Evolutionary conservation across 2,113 vertebrate species (phyloP), one percentile per base, ranked within the genome.

Genomic region (Sylvia atricapilla): DNA sequence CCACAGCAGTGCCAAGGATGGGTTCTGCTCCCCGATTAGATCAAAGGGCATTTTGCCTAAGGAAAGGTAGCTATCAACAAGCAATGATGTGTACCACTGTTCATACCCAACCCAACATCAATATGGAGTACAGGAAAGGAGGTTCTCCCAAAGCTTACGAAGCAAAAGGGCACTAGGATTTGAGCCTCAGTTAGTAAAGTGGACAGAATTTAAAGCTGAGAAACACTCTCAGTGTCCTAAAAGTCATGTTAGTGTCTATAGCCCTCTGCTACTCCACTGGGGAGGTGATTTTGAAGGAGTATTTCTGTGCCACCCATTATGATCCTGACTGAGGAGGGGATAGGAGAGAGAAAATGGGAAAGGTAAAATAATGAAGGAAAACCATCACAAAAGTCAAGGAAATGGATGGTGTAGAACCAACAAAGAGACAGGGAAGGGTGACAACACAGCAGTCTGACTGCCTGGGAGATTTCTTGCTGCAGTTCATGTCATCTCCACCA

Each of bases 341-440:
- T 4, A 84, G 56, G 44, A 78, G 24, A 91, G n/a, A 89, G 55
- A 87, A 94, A 79, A 82, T 43, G 66, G 53, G 56, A 84, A 85
- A 85, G 63, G 74, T 44, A 91, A 95, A 85, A 87, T 43, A 89
- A 93, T 5, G 11, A 81, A 86, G 78, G 55, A 86, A 95, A 91
- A 58, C 1, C 60, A 81, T 75, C 41, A 95, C 9, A 6, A 50
- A 81, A 82, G 37, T 91, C 28, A 68, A 66, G 63, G 53, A 72
- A 43, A 88, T 27, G 67, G 82, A 85, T 8, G 10, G 63, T 76
- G 55, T 4, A 6, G 58, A 86, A 83, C 31, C 44, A 81, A 84
- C 46, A 84, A 37, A 94, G 53, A 94, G 84, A 77, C 0, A 0
- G 60, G 47, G 37, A 87, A 83, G 35, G 59, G 47, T 31, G 39